Percentiles rank a stretch among this genome's conserved stretches.
Evolutionary conservation across 1,140 invertebrate species (phyloP).

Genomic region (Bombus turneri): DNA sequence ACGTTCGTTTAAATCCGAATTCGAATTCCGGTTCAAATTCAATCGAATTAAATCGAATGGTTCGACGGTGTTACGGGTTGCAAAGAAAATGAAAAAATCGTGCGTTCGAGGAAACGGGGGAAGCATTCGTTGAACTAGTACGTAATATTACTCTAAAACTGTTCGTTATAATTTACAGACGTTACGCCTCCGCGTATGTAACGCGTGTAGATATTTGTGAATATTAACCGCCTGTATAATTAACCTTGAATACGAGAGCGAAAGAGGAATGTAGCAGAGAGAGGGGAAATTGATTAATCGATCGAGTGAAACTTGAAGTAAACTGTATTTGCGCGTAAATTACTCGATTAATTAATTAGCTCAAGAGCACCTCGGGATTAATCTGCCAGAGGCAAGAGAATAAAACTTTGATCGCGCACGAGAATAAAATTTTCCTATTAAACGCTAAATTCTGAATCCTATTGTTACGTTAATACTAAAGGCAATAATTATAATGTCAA

Average conservation of each 20-base stretch:
- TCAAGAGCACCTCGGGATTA: neutral
- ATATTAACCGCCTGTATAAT: constrained; percentile 26
- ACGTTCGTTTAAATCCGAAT: no score
- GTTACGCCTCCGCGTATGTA: no score
- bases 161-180: no score
- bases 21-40: no score
- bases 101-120: no score
- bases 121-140: no score
- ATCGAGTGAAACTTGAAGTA: constrained; percentile 11
- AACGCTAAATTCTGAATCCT: neutral
- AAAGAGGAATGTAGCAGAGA: neutral
- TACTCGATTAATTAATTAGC: constrained; percentile 48
- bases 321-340: constrained; percentile 11
- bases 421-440: constrained; percentile 6
- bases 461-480: neutral
- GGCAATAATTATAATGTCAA: neutral
- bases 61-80: no score
- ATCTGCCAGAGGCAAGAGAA: constrained; percentile 10
- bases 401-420: neutral
- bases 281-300: constrained; percentile 32
- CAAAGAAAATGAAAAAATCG: no score
- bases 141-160: no score
- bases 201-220: constrained; percentile 1
- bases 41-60: no score
- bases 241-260: constrained; percentile 15